Conservation (phyloP, 2,797 vertebrate species). For the Clarias platycephalus region DNA sequence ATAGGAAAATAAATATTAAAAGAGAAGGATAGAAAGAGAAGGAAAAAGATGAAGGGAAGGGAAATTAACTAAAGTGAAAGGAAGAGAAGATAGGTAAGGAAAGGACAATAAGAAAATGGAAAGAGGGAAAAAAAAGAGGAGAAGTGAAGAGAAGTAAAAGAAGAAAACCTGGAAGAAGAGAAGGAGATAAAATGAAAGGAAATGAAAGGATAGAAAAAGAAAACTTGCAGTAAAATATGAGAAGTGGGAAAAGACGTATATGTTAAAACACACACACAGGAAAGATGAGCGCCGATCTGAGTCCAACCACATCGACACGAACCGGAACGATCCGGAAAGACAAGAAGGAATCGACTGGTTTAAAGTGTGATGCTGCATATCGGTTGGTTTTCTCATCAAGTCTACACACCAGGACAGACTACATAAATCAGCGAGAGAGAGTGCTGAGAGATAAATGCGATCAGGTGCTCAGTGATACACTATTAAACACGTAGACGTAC, state of each 20-base stretch:
- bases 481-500: slow-evolving; percentile 2
- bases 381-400: slow-evolving; percentile 45
- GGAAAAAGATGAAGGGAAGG: neutral
- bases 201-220: slow-evolving; percentile 16
- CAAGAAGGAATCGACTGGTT: slow-evolving; percentile 12
- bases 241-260: slow-evolving; percentile 15
- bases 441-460: slow-evolving; percentile 18
- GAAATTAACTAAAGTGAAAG: no score
- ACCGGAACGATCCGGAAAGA: slow-evolving; percentile 34
- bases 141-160: no score
- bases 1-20: neutral
- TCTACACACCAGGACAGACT: neutral
- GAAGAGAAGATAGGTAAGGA: neutral
- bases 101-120: neutral
- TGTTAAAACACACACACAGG: slow-evolving; percentile 28
- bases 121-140: neutral
- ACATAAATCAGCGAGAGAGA: slow-evolving; percentile 25
- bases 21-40: neutral
- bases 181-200: neutral
- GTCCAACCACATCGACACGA: slow-evolving; percentile 32
- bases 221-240: slow-evolving; percentile 30
- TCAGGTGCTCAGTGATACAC: slow-evolving; percentile 9
- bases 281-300: slow-evolving; percentile 22
- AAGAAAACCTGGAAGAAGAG: neutral
- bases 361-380: slow-evolving; percentile 35